Conservation (phyloP, 2,797 vertebrate genomes). For the Atherinosoma microstoma region DNA sequence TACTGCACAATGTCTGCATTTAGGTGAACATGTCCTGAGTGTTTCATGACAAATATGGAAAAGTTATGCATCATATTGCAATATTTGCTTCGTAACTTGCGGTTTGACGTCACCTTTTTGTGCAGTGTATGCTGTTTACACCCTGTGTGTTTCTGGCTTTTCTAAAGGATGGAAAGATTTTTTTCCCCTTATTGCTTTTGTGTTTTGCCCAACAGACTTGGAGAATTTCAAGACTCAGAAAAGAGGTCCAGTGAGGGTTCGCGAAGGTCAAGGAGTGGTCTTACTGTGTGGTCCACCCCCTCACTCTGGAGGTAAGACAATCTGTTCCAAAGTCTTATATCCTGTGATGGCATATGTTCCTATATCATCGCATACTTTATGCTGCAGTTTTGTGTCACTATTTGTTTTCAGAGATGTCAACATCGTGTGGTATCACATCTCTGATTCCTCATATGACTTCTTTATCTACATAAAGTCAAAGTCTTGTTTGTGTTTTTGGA, state of each 20-base stretch:
- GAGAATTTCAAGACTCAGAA: constrained; percentile 94
- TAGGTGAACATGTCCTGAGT: constrained; percentile 53
- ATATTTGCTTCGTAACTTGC: constrained; percentile 15
- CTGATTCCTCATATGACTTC: constrained; percentile 27
- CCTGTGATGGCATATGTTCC: neutral
- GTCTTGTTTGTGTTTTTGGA: constrained; percentile 32
- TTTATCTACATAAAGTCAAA: constrained; percentile 48
- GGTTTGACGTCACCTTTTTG: constrained; percentile 33
- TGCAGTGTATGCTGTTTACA: constrained; percentile 23
- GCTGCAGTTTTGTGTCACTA: neutral
- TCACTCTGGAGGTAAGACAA: constrained; percentile 90
- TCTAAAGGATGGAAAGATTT: constrained; percentile 31
- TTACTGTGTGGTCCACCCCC: constrained; percentile 92
- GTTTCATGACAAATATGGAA: constrained; percentile 33
- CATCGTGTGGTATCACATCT: neutral
- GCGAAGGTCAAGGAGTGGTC: constrained; percentile 96
- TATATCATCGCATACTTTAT: neutral
- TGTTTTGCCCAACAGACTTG: constrained; percentile 84
- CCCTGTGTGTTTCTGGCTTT: constrained; percentile 32
- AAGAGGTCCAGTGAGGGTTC: constrained; percentile 92
- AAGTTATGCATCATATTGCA: constrained; percentile 29
- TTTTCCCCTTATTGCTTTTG: constrained; percentile 52
- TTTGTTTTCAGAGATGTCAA: constrained; percentile 4
- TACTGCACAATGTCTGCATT: constrained; percentile 52
- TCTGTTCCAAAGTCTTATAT: neutral